Conservation (phyloP, 2,888 invertebrate genomes). For the Phortica okadai region DNA sequence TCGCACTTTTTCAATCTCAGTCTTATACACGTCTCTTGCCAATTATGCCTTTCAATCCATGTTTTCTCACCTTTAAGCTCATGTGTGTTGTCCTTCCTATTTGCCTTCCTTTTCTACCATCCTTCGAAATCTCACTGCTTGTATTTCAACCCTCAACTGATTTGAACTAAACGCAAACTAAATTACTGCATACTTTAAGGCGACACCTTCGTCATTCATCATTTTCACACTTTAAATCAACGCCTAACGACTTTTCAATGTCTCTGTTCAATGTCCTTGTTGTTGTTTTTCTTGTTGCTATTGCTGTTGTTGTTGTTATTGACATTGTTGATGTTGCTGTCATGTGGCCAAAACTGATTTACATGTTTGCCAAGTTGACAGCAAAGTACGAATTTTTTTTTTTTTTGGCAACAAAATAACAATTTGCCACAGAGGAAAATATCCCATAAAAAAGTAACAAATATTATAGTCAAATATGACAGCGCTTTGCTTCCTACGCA, state of each 20-base stretch:
- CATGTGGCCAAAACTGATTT: conserved; percentile 6
- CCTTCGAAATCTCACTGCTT: no score
- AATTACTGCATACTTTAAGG: not conserved
- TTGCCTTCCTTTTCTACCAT: no score
- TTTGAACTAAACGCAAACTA: not conserved
- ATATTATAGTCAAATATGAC: conserved; percentile 17
- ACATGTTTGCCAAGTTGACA: conserved; percentile 18
- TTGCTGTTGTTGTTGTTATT: not conserved
- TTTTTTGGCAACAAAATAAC: conserved; percentile 17
- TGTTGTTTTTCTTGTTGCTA: not conserved
- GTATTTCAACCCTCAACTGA: no score
- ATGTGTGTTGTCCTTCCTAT: no score
- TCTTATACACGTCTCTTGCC: no score
- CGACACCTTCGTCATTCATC: not conserved
- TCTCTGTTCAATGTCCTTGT: not conserved
- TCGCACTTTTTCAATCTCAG: no score
- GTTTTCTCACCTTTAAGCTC: no score
- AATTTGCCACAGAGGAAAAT: conserved; percentile 1
- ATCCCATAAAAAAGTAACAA: not conserved
- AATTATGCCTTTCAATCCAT: no score
- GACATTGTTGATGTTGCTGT: not conserved
- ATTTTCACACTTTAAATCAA: not conserved
- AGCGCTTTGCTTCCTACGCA: conserved; percentile 1
- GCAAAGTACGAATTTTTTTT: not conserved
- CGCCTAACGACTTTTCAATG: conserved; percentile 4